Conservation (phyloP, 2,113 vertebrate species). For the Hyperoodon ampullatus region DNA sequence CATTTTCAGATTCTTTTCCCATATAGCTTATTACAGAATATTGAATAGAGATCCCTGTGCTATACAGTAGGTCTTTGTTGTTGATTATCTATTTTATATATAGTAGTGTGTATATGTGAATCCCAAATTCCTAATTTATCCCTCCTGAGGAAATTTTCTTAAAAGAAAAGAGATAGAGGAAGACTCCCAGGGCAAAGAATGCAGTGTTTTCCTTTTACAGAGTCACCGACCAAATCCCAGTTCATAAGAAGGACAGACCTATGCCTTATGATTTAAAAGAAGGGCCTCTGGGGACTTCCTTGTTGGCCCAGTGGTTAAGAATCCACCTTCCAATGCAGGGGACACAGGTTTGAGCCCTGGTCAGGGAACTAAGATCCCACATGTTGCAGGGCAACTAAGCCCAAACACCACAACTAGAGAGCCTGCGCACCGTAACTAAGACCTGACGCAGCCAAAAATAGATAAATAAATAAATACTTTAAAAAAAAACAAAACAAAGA, state of each 20-base stretch:
- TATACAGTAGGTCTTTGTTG: background rate
- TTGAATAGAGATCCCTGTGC: background rate
- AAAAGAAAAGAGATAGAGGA: conserved; percentile 5
- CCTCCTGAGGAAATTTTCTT: conserved; percentile 11
- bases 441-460: too few relatives aligned
- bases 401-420: too few relatives aligned
- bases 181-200: background rate
- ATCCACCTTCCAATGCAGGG: too few relatives aligned
- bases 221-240: background rate
- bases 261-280: background rate
- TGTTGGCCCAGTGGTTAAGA: too few relatives aligned
- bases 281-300: background rate
- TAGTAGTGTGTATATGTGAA: background rate
- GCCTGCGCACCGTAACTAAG: too few relatives aligned
- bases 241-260: background rate
- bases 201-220: background rate
- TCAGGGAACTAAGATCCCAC: too few relatives aligned
- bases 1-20: background rate
- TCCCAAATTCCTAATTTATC: background rate
- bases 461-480: too few relatives aligned
- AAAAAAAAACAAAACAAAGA: background rate
- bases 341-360: too few relatives aligned
- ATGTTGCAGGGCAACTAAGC: too few relatives aligned
- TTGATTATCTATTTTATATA: background rate
- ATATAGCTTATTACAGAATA: background rate